Base-by-base conservation (phyloP, 1,140 invertebrate genomes). In the Magallana ariakensis region DNA sequence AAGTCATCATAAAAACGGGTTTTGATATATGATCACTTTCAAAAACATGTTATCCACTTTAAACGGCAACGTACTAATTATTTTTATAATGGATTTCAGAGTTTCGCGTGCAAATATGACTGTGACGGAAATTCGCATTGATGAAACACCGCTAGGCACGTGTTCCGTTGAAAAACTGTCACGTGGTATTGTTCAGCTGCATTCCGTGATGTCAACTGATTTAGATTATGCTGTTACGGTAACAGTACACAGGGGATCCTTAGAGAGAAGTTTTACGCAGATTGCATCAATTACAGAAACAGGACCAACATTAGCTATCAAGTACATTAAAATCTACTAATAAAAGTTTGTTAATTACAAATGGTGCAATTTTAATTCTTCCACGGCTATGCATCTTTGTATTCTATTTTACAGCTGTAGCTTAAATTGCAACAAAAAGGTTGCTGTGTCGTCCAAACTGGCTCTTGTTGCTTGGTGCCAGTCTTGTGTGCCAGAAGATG, bases 141-240 rank as follows among this genome's bases (percentile, higher is more conserved):
- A 13, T 33, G 66, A 75, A 19, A 75, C 26, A 13, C 22, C 66
- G 26, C 5, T 26, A 26, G 66, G 22, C 66, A 4, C 8, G 0
- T 75, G 66, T 75, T 75, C 8, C 33, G 66, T 75, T 22, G 26
- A 75, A 26, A 19, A 75, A 22, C 22, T 75, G 10, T 11, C 66
- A 75, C 66, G 22, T 26, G 66, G 66, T 11, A 22, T 75, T 75
- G 22, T 19, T 33, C 66, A 75, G 10, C 33, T 75, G 22, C 26
- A 7, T 33, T 75, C 66, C 33, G 3, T 26, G 13, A 13, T 46
- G 15, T 75, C 22, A 26, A 9, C 22, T 2, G 4, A 4, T 9
- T 75, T 11, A 26, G 66, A 75, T 13, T 75, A 75, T 33, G 66
- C 66, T 13, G 19, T 75, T 75, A 75, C 66, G 10, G 66, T 75